Evolutionary conservation across 2,888 invertebrate species (phyloP).

Genomic region (Shargacucullia verbasci): DNA sequence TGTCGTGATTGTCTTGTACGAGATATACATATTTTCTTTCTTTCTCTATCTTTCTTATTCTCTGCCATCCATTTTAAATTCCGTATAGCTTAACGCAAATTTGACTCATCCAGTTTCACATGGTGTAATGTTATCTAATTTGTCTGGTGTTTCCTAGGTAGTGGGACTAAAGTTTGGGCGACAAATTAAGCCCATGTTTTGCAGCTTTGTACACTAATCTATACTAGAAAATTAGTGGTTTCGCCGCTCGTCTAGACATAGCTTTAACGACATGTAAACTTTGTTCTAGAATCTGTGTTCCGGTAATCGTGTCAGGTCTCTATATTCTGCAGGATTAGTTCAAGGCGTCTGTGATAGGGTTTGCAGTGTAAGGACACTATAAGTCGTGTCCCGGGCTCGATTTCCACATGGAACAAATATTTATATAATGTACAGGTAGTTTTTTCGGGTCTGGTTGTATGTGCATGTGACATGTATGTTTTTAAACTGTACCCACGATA

Average conservation of each 20-base stretch:
- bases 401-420: too few relatives aligned
- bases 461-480: too few relatives aligned
- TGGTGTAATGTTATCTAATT: slow-evolving; percentile 64
- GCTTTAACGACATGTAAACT: slow-evolving; percentile 36
- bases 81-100: too few relatives aligned
- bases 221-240: slow-evolving; percentile 64
- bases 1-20: too few relatives aligned
- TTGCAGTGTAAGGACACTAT: slow-evolving; percentile 11
- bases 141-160: slow-evolving; percentile 69
- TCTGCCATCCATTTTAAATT: too few relatives aligned
- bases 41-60: too few relatives aligned
- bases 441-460: too few relatives aligned
- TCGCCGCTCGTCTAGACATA: slow-evolving; percentile 40
- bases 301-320: slow-evolving; percentile 29
- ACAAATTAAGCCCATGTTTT: slow-evolving; percentile 76
- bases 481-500: too few relatives aligned
- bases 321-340: slow-evolving; percentile 13
- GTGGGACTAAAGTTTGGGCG: slow-evolving; percentile 67
- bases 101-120: slow-evolving; percentile 43
- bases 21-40: too few relatives aligned
- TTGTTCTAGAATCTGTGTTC: slow-evolving; percentile 20
- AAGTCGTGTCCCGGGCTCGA: too few relatives aligned
- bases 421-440: too few relatives aligned
- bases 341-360: slow-evolving; percentile 22
- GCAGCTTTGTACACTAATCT: slow-evolving; percentile 68